Percentiles rank a stretch among this genome's conserved stretches.
Evolutionary conservation across 2,113 vertebrate species (phyloP).

Genomic region (Mionectes macconnelli): DNA sequence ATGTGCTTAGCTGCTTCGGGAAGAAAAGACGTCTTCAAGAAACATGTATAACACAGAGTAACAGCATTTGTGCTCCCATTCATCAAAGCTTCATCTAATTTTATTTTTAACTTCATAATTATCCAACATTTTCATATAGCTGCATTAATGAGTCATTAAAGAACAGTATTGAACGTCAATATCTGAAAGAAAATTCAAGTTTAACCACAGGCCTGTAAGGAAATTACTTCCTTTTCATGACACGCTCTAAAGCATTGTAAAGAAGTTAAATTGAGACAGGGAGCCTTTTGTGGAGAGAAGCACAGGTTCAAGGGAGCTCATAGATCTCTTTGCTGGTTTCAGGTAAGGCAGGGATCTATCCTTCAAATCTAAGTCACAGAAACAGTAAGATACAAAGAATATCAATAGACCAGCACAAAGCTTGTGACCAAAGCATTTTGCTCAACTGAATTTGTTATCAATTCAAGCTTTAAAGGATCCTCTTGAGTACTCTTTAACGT

Average conservation of each 20-base stretch:
- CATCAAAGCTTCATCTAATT: not conserved
- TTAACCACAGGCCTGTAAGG: not conserved
- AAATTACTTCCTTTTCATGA: not conserved
- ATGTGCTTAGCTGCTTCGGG: not conserved
- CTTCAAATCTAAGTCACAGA: not conserved
- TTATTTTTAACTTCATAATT: not conserved
- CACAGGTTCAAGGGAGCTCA: not conserved
- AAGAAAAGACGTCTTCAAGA: not conserved
- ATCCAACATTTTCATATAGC: not conserved
- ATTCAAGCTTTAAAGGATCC: not conserved
- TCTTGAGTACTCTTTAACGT: not conserved
- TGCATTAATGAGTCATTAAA: not conserved
- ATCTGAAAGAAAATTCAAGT: not conserved
- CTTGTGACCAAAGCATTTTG: not conserved
- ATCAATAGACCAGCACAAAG: not conserved
- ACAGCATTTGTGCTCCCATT: not conserved
- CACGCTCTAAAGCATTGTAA: not conserved
- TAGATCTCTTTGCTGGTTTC: not conserved
- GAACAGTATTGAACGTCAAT: not conserved
- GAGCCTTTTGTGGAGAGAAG: not conserved
- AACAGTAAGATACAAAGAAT: not conserved
- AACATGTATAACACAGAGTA: not conserved
- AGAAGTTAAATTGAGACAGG: not conserved
- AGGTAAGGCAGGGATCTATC: not conserved
- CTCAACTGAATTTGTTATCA: not conserved